phyloP scores from a whole-genome alignment of 1,140 invertebrate genomes.

The Nixonia krombeini region DNA sequence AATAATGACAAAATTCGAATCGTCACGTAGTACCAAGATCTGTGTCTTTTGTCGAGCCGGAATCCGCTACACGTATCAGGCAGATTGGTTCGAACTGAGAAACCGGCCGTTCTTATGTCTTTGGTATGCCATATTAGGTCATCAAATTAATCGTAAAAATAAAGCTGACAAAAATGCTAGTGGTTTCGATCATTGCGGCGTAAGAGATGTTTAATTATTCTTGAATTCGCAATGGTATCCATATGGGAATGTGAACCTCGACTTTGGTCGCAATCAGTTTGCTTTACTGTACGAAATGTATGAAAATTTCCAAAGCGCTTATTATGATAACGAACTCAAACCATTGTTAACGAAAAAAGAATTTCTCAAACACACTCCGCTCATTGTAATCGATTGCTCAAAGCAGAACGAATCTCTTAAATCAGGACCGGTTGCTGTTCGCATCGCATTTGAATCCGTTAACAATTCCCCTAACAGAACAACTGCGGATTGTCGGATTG shows the following conservation, averaged over 20 bases:
- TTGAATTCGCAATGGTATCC: conserved; percentile 18
- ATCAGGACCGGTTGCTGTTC: conserved; percentile 37
- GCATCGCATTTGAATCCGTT: conserved; percentile 46
- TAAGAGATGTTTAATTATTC: conserved; percentile 17
- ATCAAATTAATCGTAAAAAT: conserved; percentile 42
- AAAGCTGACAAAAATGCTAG: background rate
- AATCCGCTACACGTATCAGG: no score
- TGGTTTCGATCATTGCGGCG: conserved; percentile 43
- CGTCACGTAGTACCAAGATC: no score
- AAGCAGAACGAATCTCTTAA: conserved; percentile 15
- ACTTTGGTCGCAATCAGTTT: conserved; percentile 12
- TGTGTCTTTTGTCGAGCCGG: no score
- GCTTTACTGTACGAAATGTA: conserved; percentile 17
- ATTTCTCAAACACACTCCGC: conserved; percentile 5
- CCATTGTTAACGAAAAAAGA: background rate
- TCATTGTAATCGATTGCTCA: conserved; percentile 33
- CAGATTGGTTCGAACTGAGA: no score
- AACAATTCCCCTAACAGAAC: conserved; percentile 37
- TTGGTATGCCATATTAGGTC: conserved; percentile 41
- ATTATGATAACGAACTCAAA: conserved; percentile 3
- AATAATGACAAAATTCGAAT: no score
- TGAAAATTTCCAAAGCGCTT: conserved; percentile 16
- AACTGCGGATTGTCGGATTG: conserved; percentile 52
- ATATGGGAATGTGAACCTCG: conserved; percentile 13
- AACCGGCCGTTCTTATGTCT: no score